Evolutionary conservation across 2,113 vertebrate genomes (phyloP).

Genomic region (Otis tarda): DNA sequence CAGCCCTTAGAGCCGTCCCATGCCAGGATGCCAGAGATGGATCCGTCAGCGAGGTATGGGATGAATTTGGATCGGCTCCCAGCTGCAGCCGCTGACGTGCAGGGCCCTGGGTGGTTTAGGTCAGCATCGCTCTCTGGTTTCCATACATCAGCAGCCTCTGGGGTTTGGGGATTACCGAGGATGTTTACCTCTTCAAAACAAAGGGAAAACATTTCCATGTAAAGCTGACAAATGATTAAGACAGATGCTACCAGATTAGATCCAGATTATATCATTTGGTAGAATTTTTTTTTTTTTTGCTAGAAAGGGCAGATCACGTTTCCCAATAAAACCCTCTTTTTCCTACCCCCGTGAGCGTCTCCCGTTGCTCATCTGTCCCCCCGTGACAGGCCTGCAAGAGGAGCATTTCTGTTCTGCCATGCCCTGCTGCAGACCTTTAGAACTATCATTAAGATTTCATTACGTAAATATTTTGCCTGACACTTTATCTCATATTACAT

Average conservation of each 20-base stretch:
- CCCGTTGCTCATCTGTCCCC: background rate
- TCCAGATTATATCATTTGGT: background rate
- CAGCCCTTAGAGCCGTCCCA: background rate
- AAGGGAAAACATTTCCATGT: background rate
- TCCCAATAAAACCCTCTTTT: background rate
- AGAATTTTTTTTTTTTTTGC: background rate
- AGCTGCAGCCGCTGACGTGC: background rate
- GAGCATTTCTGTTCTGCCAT: background rate
- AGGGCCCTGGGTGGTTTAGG: background rate
- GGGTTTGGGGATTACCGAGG: background rate
- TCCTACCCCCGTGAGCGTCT: background rate
- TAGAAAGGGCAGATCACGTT: background rate
- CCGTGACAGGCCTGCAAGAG: background rate
- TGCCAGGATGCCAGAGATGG: background rate
- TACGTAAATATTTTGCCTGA: conserved; percentile 13
- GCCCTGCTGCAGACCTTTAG: background rate
- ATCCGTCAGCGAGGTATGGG: background rate
- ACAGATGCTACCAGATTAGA: background rate
- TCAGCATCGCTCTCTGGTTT: background rate
- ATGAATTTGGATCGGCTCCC: background rate
- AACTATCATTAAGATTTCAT: background rate
- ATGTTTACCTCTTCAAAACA: background rate
- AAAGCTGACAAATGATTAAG: background rate
- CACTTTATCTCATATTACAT: conserved; percentile 4
- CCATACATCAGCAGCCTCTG: background rate